phyloP scores from a whole-genome alignment of 2,797 vertebrate species.

The Steatocranus sp. region DNA sequence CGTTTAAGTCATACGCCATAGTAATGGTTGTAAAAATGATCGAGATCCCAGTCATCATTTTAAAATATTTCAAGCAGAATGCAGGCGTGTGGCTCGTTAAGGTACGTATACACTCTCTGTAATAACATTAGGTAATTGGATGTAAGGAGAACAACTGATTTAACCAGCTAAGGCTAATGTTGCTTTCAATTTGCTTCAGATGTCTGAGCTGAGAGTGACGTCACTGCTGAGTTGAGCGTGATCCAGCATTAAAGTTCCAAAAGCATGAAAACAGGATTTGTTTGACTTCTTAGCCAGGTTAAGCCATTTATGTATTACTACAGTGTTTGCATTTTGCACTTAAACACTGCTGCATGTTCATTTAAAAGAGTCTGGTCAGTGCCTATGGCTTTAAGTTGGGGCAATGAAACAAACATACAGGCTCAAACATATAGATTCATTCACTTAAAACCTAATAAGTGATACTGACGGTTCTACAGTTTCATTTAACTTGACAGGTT shows the following conservation, averaged over 20 bases:
- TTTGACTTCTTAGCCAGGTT: neutral
- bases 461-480: neutral
- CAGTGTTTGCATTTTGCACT: neutral
- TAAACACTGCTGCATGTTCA: neutral
- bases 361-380: neutral
- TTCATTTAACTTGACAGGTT: neutral
- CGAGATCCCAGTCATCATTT: neutral
- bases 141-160: accelerated
- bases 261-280: neutral
- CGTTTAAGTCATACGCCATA: neutral
- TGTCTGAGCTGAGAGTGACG: neutral
- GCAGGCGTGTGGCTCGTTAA: constrained; percentile 96
- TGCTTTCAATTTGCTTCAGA: neutral
- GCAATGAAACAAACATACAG: neutral
- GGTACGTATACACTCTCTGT: constrained; percentile 58
- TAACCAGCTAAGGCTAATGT: neutral
- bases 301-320: neutral
- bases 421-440: neutral
- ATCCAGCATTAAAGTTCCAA: neutral
- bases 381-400: neutral
- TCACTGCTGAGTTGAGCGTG: neutral
- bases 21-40: neutral
- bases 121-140: neutral
- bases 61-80: constrained; percentile 90
- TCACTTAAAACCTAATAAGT: neutral